Base-by-base conservation (phyloP, 2,888 invertebrate species). In the Agapetus fuscipes region DNA sequence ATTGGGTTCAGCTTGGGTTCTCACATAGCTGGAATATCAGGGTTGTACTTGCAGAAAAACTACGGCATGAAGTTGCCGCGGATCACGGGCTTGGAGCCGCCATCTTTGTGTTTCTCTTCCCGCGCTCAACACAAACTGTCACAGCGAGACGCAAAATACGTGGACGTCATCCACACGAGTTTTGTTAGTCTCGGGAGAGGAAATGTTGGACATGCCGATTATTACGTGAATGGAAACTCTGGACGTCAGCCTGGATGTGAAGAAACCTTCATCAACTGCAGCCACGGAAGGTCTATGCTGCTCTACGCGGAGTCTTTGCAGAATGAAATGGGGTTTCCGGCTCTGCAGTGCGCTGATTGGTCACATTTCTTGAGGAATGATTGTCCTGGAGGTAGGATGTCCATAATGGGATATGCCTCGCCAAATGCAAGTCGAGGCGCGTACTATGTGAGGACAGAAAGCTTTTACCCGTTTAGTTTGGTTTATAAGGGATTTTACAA, bases 101-200 rank as follows among this genome's bases (percentile, higher is more conserved):
- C 44, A 3, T 32, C 41, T 9, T 14, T 41, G n/a, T 47, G 47
- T 16, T 47, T 47, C 11, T 34, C 42, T 5, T 17, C 36, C 7
- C 33, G 17, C 9, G 10, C n/a, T 9, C 24, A 30, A 3, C 14
- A 12, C 9, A 29, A 26, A 5, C 33, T 44, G 10, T 17, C 37
- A 4, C 37, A 33, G 2, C 6, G 32, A 17, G 44, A 44, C 28
- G 47, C 47, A 2, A 17, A 9, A 6, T 47, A 44, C 11, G 44
- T 47, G 6, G 47, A 47, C 16, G 37, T 29, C 4, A 44, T 47
- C 13, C 41, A 47, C 29, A 47, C 47, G 9, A 44, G 44, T n/a
- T 17, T 42, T 3, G 12, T 44, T 6, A 44, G 47, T 24, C 34
- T 44, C 7, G 33, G 30, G 11, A 16, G 11, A 3, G 32, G 27